phyloP scores from a whole-genome alignment of 2,888 invertebrate genomes.

The Pammene fasciana region DNA sequence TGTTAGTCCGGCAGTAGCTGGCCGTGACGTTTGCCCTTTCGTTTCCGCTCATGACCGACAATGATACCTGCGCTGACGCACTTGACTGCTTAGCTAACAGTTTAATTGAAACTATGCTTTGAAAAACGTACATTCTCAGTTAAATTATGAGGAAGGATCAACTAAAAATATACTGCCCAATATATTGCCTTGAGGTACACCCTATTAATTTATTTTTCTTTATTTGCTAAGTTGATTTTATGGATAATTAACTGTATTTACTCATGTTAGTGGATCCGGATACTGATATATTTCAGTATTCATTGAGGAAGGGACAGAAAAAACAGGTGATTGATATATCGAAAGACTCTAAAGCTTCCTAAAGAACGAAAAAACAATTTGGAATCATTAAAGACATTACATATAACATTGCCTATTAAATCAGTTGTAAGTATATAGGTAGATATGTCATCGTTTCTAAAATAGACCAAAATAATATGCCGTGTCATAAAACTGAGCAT shows the following conservation, averaged over 20 bases:
- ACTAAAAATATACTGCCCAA: neutral
- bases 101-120: slow-evolving; percentile 1
- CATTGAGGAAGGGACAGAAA: too few species aligned
- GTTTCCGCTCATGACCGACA: slow-evolving; percentile 62
- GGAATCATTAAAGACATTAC: neutral
- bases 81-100: slow-evolving; percentile 51
- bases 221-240: too few species aligned
- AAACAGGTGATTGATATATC: neutral
- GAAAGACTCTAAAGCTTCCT: neutral
- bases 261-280: neutral
- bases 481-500: slow-evolving; percentile 31
- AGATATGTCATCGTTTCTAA: slow-evolving; percentile 3
- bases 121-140: neutral
- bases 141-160: neutral
- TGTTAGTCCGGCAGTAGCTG: slow-evolving; percentile 42
- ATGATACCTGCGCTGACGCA: slow-evolving; percentile 69
- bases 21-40: slow-evolving; percentile 58
- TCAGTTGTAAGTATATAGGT: neutral
- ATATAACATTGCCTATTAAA: neutral
- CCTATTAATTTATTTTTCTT: too few species aligned
- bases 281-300: too few species aligned
- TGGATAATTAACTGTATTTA: too few species aligned
- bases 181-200: slow-evolving; percentile 4
- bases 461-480: slow-evolving; percentile 15
- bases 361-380: neutral